Base-by-base conservation (phyloP, 2,113 vertebrate species). In the Tapirus terrestris region DNA sequence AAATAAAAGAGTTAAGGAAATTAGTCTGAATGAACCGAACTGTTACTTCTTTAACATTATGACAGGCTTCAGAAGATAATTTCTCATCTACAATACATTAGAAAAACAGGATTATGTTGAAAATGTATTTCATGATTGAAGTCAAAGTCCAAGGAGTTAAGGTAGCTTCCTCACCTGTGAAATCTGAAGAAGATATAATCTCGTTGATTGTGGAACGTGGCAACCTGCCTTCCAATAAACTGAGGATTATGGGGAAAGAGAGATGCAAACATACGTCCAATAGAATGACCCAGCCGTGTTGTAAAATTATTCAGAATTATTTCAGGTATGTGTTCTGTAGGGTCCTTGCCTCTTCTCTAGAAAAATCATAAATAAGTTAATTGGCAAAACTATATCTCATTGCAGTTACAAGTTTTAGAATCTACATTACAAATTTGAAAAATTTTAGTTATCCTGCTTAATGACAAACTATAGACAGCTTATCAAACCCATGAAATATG, bases 111-210 rank as follows among this genome's bases (percentile, higher is more conserved):
- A 79, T 95, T 31, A 56, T 17, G 0, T n/a, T 93, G n/a, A 93
- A 93, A 81, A 88, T 17, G 9, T 53, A 77, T 45, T 96, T 91
- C 61, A 94, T 68, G 56, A 95, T 39, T 86, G 53, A 94, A 79
- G 23, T 67, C 17, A 20, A 80, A 89, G 60, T 81, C 48, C 25
- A 89, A 76, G 6, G 13, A 87, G 13, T 83, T 61, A n/a, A 61
- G 56, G 2, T 36, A 33, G 20, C 21, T 58, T 80, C 25, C 98
- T 97, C 27, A 99, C 99, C 99, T 99, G 98, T 99, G 99, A 98
- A 99, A 99, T 98, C 99, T 98, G 98, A 99, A 99, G 92, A 99
- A 99, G 94, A 99, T 98, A 97, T 99, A 99, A 98, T 99, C 99
- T 91, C 99, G 98, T 96, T 99, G 99, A 98, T 99, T 99, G 98